Evolutionary conservation across 2,113 vertebrate genomes (phyloP), one percentile per base, ranked within the genome.

Genomic region (Pygathrix nemaeus): DNA sequence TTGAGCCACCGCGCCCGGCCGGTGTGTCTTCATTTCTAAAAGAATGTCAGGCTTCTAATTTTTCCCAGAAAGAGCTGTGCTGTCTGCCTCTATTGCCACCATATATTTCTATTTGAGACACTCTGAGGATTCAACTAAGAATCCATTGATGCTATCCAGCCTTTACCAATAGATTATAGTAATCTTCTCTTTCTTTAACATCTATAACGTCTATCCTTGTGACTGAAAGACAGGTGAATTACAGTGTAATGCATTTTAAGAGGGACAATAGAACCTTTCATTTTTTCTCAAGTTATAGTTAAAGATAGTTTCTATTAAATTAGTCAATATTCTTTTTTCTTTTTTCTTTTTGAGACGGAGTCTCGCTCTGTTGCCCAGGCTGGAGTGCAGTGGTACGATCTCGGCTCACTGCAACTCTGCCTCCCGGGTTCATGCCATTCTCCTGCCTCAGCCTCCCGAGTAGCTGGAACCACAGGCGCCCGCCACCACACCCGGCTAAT

Each of bases 241-340:
- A 92, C 20, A 55, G 52, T 52, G 38, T 87, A 81, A 72, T 79
- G 38, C 48, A 86, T 92, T 95, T 87, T 86, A 87, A 87, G 64
- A 92, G 35, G n/a, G 27, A 72, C 40, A 72, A 8, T 73, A 52
- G 18, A 95, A 64, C 40, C 16, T 68, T 80, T 43, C 75, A 27
- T 88, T 61, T 92, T 52, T 72, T 83, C 30, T 81, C n/a, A 95
- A 66, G 73, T 87, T 92, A 92, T 64, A 61, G 45, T 73, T 20
- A 90, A 52, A 92, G 55, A 81, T 73, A 43, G 61, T 82, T 96
- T 82, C 55, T 75, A 25, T 88, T 75, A 91, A 85, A 91, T 80
- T 88, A 82, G 32, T 38, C 45, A 66, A 3, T 92, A 76, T 57
- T 96, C 52, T 66, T 92, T 87, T 92, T 48, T 96, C 52, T 92